A percentile compares a stretch with the other conserved stretches of the same genome.
Evolutionary conservation across 2,888 invertebrate genomes (phyloP).

Genomic region (Achlya flavicornis): DNA sequence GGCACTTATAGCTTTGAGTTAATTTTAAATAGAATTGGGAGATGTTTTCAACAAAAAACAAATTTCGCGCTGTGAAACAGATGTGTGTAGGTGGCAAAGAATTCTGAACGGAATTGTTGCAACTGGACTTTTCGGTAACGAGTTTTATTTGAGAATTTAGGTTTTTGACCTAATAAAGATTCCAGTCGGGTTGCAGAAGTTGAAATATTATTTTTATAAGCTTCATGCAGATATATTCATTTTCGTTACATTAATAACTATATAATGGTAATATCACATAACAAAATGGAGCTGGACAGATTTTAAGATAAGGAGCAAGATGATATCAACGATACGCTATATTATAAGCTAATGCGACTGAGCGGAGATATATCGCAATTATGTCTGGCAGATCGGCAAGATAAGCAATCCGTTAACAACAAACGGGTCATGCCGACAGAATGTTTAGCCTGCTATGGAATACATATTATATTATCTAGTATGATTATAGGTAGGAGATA

Average conservation of each 20-base stretch:
- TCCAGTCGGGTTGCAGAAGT: neutral
- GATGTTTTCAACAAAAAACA: conserved; percentile 4
- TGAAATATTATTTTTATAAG: neutral
- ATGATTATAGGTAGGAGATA: neutral
- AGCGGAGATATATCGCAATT: conserved; percentile 40
- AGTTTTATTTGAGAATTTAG: conserved; percentile 5
- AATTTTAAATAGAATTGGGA: conserved; percentile 10
- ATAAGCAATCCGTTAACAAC: conserved; percentile 36
- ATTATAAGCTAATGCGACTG: conserved; percentile 34
- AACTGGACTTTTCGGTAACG: conserved; percentile 17
- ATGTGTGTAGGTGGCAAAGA: conserved; percentile 23
- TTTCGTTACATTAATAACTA: too few species aligned
- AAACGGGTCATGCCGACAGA: conserved; percentile 28
- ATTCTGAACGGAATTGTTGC: conserved; percentile 27
- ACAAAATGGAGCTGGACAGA: neutral
- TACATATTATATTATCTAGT: conserved; percentile 26
- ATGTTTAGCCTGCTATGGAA: conserved; percentile 36
- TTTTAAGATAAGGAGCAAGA: conserved; percentile 20
- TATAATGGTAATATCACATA: too few species aligned
- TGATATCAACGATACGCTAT: conserved; percentile 28
- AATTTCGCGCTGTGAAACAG: neutral
- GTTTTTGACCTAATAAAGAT: conserved; percentile 4
- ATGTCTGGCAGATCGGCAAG: conserved; percentile 42
- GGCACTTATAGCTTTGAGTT: neutral
- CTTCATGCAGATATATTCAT: neutral